Conservation (phyloP, 2,113 vertebrate species). For the Panurus biarmicus region DNA sequence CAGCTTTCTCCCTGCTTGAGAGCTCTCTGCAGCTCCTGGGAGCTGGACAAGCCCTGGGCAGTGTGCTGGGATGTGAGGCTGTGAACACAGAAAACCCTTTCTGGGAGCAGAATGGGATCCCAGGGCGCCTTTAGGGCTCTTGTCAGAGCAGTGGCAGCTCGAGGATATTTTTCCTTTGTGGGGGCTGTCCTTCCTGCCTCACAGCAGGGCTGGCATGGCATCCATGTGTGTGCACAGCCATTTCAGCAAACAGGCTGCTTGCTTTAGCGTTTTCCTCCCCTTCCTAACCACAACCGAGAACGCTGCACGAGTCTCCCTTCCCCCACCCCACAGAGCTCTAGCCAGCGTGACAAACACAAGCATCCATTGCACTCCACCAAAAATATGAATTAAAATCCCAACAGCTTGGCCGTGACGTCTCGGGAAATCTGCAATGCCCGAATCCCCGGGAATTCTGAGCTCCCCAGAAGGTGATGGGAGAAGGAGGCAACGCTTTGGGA, state of each 20-base stretch:
- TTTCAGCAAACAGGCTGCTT: background rate
- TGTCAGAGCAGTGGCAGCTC: background rate
- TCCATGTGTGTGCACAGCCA: background rate
- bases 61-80: rapidly evolving
- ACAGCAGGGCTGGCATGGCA: background rate
- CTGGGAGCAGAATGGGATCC: background rate
- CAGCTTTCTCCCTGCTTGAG: background rate
- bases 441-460: rapidly evolving
- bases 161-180: background rate
- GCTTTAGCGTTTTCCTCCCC: background rate
- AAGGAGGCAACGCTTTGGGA: background rate
- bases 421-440: background rate
- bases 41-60: background rate
- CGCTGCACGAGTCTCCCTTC: background rate
- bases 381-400: background rate
- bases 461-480: background rate
- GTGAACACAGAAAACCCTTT: background rate
- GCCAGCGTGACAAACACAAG: background rate
- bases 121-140: background rate
- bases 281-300: background rate
- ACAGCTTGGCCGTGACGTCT: background rate
- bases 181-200: background rate
- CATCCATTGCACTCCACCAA: background rate
- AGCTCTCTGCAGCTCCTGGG: background rate
- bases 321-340: background rate